Percentiles rank a stretch among this genome's conserved stretches.
Evolutionary conservation across 2,888 invertebrate species (phyloP).

Genomic region (Lasius platythorax): DNA sequence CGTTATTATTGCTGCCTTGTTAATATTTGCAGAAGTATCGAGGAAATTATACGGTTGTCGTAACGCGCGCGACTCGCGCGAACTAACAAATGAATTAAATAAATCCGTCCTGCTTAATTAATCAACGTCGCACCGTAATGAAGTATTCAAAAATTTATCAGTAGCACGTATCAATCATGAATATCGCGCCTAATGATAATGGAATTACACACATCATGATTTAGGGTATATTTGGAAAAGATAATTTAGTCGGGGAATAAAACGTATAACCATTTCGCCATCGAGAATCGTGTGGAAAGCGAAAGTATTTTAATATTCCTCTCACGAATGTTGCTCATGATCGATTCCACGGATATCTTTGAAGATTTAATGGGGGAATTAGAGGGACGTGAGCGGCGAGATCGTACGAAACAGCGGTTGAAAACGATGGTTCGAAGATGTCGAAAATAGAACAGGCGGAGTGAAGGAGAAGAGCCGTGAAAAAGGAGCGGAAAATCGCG

Average conservation of each 20-base stretch:
- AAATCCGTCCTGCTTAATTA: slow-evolving; percentile 31
- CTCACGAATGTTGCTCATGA: background rate
- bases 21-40: slow-evolving; percentile 49
- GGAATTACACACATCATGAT: background rate
- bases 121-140: slow-evolving; percentile 12
- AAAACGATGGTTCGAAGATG: slow-evolving; percentile 28
- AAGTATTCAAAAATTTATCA: slow-evolving; percentile 35
- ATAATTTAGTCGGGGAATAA: background rate
- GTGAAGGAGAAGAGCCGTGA: slow-evolving; percentile 7
- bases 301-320: background rate
- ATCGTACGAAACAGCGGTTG: slow-evolving; percentile 36
- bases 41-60: slow-evolving; percentile 16
- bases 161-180: slow-evolving; percentile 3
- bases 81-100: slow-evolving; percentile 32
- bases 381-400: background rate
- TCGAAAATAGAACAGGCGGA: slow-evolving; percentile 41
- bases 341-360: background rate
- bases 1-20: slow-evolving; percentile 44
- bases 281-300: background rate
- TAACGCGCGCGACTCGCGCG: background rate
- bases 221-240: background rate
- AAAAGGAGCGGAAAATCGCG: slow-evolving; percentile 34
- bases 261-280: background rate
- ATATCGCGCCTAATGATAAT: background rate
- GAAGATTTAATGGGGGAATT: slow-evolving; percentile 16